Percentiles rank a stretch among this genome's conserved stretches.
Conservation (phyloP, 1,140 invertebrate species). For the Steinernema khuongi region DNA sequence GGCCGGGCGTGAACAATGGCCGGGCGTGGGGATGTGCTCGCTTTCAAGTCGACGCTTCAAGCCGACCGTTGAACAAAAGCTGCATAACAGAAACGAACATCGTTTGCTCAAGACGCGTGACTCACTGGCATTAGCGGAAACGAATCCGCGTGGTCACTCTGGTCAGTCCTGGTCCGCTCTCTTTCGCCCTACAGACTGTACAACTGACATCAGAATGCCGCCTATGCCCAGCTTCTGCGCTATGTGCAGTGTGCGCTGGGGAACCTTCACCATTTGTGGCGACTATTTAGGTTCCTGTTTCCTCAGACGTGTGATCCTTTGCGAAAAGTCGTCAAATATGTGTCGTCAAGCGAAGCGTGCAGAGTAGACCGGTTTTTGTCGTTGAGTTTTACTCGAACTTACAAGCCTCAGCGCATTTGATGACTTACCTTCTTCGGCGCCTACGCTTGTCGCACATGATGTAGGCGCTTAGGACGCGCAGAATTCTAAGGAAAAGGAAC, state of each 20-base stretch:
- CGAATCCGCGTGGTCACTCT: neutral
- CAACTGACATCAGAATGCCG: no score
- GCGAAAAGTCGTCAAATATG: neutral
- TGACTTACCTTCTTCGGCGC: neutral
- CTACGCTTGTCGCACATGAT: neutral
- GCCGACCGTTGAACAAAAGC: neutral
- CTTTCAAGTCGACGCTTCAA: no score
- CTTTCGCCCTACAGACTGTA: no score
- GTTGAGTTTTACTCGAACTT: neutral
- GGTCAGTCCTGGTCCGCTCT: no score
- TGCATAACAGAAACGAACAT: neutral
- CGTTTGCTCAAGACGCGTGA: neutral
- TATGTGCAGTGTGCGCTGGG: no score
- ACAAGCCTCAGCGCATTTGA: conserved; percentile 1
- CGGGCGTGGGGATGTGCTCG: no score
- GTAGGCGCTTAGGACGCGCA: neutral
- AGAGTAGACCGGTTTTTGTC: neutral
- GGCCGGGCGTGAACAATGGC: no score
- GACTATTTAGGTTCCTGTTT: neutral
- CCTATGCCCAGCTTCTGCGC: no score
- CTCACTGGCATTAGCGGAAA: neutral
- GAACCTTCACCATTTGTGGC: no score
- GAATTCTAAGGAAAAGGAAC: conserved; percentile 6
- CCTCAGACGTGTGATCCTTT: neutral
- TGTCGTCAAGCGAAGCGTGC: neutral